Conservation (phyloP, 2,797 vertebrate genomes). For the Phoxinus dragarum region DNA sequence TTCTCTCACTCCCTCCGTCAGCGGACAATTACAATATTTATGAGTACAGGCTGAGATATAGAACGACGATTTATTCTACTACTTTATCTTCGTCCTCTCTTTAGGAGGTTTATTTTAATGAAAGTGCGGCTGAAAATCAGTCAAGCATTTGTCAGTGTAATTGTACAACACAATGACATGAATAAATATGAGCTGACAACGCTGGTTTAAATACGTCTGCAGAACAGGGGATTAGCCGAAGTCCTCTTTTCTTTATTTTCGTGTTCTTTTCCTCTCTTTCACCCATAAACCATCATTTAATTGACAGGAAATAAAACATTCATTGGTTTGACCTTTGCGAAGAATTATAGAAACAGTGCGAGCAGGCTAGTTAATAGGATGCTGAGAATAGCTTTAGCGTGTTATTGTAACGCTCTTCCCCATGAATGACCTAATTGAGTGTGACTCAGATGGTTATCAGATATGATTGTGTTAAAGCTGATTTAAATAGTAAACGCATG, state of each 20-base stretch:
- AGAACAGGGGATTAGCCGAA: conserved; percentile 74
- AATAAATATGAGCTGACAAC: conserved; percentile 81
- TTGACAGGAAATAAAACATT: conserved; percentile 68
- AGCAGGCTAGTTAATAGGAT: conserved; percentile 36
- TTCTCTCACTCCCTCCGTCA: conserved; percentile 69
- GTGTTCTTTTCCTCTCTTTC: conserved; percentile 56
- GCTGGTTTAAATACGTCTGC: conserved; percentile 77
- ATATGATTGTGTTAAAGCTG: conserved; percentile 40
- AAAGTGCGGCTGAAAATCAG: conserved; percentile 82
- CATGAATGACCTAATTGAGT: conserved; percentile 54
- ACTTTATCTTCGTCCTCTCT: conserved; percentile 68
- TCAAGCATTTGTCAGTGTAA: conserved; percentile 86
- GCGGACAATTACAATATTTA: conserved; percentile 84
- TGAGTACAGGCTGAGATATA: conserved; percentile 74
- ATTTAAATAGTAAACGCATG: conserved; percentile 55
- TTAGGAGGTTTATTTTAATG: conserved; percentile 76
- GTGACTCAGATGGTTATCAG: conserved; percentile 54
- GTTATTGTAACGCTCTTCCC: conserved; percentile 43
- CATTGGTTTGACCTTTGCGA: conserved; percentile 66
- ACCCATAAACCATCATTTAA: conserved; percentile 70
- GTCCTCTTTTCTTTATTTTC: conserved; percentile 35
- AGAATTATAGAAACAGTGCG: conserved; percentile 21
- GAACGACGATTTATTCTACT: conserved; percentile 77
- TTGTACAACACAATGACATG: conserved; percentile 84
- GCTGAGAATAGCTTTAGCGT: conserved; percentile 29